phyloP scores from a whole-genome alignment of 2,797 vertebrate genomes.

The Pipistrellus nathusii region DNA sequence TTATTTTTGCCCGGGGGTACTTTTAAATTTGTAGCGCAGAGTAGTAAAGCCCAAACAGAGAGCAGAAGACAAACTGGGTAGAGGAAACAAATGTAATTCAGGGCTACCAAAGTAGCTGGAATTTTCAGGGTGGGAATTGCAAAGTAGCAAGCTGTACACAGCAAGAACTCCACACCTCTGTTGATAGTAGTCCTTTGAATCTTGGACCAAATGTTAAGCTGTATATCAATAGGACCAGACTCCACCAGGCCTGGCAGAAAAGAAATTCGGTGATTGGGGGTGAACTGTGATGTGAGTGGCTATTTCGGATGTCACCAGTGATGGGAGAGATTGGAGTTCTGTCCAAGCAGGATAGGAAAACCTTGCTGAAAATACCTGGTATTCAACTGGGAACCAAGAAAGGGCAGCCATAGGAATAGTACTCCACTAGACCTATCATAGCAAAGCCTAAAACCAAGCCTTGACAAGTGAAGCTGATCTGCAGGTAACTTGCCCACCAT shows the following conservation, averaged over 20 bases:
- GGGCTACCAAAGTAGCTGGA: neutral
- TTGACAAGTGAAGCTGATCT: neutral
- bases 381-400: constrained; percentile 7
- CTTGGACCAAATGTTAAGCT: constrained; percentile 2
- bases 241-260: neutral
- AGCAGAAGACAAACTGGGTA: neutral
- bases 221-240: neutral
- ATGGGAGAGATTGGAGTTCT: neutral
- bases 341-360: neutral
- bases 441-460: neutral
- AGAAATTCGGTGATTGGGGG: neutral
- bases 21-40: constrained; percentile 30
- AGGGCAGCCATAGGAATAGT: neutral
- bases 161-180: neutral
- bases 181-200: neutral
- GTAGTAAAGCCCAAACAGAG: constrained; percentile 20
- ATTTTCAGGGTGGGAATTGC: neutral
- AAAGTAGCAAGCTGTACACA: neutral
- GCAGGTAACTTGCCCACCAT: neutral
- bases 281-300: neutral
- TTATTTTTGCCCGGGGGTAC: neutral
- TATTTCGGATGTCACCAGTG: neutral
- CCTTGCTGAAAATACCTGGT: neutral
- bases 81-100: neutral
- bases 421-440: neutral